phyloP scores from a whole-genome alignment of 2,113 vertebrate genomes.

The Nyctibius bracteatus region DNA sequence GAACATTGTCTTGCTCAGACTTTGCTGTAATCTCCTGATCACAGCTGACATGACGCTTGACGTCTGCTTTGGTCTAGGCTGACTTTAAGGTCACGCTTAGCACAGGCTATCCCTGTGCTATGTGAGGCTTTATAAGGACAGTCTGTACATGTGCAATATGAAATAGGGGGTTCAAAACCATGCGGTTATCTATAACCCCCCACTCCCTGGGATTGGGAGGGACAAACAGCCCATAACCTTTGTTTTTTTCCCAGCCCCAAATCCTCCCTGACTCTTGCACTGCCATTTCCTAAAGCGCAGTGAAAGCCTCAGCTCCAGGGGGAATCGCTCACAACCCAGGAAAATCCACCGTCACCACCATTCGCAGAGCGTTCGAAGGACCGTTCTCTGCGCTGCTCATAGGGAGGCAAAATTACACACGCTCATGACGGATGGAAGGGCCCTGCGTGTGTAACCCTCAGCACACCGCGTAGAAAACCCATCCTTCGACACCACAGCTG shows the following conservation, averaged over 20 bases:
- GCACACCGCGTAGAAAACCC: not conserved
- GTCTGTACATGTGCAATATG: rapidly evolving
- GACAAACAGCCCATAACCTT: not conserved
- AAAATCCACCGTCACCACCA: not conserved
- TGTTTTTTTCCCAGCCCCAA: rapidly evolving
- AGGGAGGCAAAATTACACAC: not conserved
- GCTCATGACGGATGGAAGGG: not conserved
- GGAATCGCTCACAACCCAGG: conserved; percentile 29
- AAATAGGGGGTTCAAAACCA: not conserved
- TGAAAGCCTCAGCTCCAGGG: rapidly evolving
- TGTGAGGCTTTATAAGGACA: rapidly evolving
- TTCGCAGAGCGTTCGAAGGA: not conserved
- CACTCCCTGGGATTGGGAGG: not conserved
- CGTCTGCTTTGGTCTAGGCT: not conserved
- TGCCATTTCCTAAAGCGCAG: not conserved
- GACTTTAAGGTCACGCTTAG: not conserved
- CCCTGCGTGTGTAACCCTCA: not conserved
- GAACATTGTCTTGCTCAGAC: rapidly evolving
- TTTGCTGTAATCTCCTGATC: not conserved
- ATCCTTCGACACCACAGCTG: not conserved
- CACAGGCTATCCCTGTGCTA: not conserved
- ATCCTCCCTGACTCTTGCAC: not conserved
- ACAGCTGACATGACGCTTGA: not conserved
- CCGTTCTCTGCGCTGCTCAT: not conserved
- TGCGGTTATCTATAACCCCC: not conserved